phyloP scores from a whole-genome alignment of 2,113 vertebrate genomes.

The Dipodomys stephensi region DNA sequence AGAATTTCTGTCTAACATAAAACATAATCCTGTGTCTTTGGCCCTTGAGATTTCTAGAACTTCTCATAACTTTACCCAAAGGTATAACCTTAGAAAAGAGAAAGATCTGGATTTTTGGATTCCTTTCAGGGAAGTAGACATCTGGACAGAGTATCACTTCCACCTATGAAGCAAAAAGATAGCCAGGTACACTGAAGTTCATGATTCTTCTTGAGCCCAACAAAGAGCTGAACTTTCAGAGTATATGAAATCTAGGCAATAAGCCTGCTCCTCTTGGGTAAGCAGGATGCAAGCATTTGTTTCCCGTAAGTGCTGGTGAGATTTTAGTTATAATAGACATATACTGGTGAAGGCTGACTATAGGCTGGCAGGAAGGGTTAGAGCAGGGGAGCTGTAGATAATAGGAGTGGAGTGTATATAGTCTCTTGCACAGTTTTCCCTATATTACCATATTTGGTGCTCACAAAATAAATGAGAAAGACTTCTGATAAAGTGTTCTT shows the following conservation, averaged over 20 bases:
- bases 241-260: not conserved
- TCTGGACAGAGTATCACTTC: not conserved
- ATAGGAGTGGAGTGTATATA: not conserved
- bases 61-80: slow-evolving; percentile 20
- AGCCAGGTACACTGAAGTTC: not conserved
- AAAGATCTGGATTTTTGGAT: not conserved
- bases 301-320: not conserved
- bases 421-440: not conserved
- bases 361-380: not conserved
- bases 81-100: not conserved
- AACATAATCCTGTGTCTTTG: not conserved
- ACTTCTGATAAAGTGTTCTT: not conserved
- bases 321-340: not conserved
- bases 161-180: not conserved
- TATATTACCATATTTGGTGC: too few relatives aligned
- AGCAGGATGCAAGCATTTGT: not conserved
- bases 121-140: not conserved
- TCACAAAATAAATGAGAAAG: not conserved
- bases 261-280: not conserved
- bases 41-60: not conserved
- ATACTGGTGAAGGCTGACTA: not conserved
- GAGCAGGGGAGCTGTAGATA: not conserved
- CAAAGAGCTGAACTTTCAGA: not conserved
- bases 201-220: not conserved
- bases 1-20: not conserved